Evolutionary conservation across 1,140 invertebrate genomes (phyloP), one percentile per base, ranked within the genome.

Genomic region (Artemia franciscana): DNA sequence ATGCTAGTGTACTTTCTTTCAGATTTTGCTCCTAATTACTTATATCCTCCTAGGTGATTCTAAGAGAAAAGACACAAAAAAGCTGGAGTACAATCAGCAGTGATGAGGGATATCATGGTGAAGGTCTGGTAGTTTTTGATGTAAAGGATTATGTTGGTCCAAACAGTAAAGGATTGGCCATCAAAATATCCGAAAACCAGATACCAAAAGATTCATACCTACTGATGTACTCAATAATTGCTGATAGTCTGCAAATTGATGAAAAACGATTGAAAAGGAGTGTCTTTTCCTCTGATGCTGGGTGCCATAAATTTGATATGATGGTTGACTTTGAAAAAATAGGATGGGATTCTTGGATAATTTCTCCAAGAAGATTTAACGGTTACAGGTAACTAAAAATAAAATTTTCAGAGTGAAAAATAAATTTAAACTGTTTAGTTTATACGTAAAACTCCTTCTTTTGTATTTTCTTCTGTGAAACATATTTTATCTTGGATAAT

Each of bases 301-400:
- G 65, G 4, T 71, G 70, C 60, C 26, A 60, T 15, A 64, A 66
- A 5, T 63, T 65, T n/a, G 64, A 71, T 30, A 63, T 71, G 26
- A 66, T 67, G 58, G 70, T 73, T 4, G 74, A 77, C 66, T 78
- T 78, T 63, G 73, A 75, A 62, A 71, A 71, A 61, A 77, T 78
- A 62, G 77, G 77, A 2, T 78, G 76, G 76, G 73, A 75, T 4
- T 70, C 70, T 1, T 71, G 68, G 69, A 71, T 72, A 24, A 67
- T 71, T 58, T 74, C 73, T 5, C 77, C 77, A 0, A 74, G 75
- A 66, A 74, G 75, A 21, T 78, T 77, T 68, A 74, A 78, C 64
- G 76, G 76, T 25, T 75, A 74, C 65, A 51, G 39, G 39, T 51
- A 51, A 51, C 61, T n/a, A n/a, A n/a, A n/a, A n/a, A n/a, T n/a